Percentiles rank a stretch among this genome's conserved stretches.
phyloP scores from a whole-genome alignment of 2,888 invertebrate genomes.

The Andrena bucephala region DNA sequence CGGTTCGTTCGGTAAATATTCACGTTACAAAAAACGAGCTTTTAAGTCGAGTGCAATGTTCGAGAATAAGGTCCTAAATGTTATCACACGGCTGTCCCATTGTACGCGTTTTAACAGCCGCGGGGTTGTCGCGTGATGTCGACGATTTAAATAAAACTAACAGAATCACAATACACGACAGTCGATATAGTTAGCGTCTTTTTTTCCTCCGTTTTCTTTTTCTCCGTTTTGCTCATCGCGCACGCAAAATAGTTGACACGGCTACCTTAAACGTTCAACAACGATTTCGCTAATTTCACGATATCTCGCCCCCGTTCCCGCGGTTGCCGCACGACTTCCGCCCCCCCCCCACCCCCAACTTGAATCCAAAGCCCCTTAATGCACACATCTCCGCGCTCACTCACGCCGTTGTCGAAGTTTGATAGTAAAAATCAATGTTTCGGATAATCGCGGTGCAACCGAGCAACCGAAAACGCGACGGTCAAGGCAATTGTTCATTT shows the following conservation, averaged over 20 bases:
- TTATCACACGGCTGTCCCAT: constrained; percentile 34
- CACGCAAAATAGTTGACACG: constrained; percentile 57
- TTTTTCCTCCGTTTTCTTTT: constrained; percentile 3
- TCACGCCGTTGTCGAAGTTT: constrained; percentile 6
- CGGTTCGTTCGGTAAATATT: constrained; percentile 61
- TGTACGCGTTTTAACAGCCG: constrained; percentile 26
- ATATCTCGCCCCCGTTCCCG: constrained; percentile 39
- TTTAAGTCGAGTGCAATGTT: constrained; percentile 54
- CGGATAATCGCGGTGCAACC: constrained; percentile 28
- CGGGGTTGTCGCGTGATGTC: constrained; percentile 28
- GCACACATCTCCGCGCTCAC: no score
- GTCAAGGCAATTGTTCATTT: constrained; percentile 63
- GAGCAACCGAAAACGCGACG: constrained; percentile 45
- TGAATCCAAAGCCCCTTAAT: no score
- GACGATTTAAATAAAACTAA: constrained; percentile 56
- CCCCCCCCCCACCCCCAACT: neutral
- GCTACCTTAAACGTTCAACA: constrained; percentile 59
- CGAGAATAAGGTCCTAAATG: constrained; percentile 57
- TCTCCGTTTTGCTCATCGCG: neutral
- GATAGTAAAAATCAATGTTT: constrained; percentile 47
- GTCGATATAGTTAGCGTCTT: constrained; percentile 52
- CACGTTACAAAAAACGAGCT: constrained; percentile 59
- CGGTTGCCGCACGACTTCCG: constrained; percentile 24
- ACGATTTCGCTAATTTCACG: constrained; percentile 56
- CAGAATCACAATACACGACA: constrained; percentile 58